These are phyloP conservation scores for Entomyzon cyanotis DNA, from an alignment of 2,113 vertebrate genomes.

Conservation along the genomic window DNA sequence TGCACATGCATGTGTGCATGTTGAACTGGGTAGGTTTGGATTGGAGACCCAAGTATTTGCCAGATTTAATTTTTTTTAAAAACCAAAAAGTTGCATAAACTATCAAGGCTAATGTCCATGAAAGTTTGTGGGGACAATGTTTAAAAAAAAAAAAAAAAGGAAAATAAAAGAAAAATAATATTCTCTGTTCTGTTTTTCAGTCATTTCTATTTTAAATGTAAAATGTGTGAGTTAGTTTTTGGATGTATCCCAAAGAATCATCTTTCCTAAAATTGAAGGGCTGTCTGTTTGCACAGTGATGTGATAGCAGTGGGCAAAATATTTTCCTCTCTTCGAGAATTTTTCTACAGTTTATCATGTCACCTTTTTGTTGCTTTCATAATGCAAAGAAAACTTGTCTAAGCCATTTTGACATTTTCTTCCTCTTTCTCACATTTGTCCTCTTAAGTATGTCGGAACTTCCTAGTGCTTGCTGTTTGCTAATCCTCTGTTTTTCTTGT, in stretches of 20 bases:
- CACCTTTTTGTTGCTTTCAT: conserved; percentile 56
- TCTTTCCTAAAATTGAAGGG: conserved; percentile 59
- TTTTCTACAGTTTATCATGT: conserved; percentile 61
- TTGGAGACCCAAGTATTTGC: background rate
- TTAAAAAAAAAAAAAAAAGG: no score
- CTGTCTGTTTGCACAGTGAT: conserved; percentile 57
- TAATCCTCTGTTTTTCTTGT: background rate
- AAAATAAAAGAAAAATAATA: background rate
- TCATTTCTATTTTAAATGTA: conserved; percentile 47
- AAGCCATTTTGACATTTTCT: background rate
- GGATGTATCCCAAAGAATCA: conserved; percentile 61
- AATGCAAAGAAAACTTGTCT: conserved; percentile 36
- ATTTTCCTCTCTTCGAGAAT: conserved; percentile 38
- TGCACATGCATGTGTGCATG: background rate
- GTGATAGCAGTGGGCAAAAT: conserved; percentile 63
- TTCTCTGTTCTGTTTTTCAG: background rate
- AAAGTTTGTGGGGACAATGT: background rate
- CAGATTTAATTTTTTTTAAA: background rate
- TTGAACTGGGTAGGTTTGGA: background rate
- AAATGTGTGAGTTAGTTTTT: conserved; percentile 57
- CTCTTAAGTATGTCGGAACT: background rate
- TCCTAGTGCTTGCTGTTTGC: background rate
- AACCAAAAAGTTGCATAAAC: background rate
- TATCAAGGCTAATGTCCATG: background rate
- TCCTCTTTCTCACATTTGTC: conserved; percentile 38